A percentile compares a stretch with the other conserved stretches of the same genome.
Evolutionary conservation across 2,888 invertebrate species (phyloP).

Genomic region (Lasioglossum malachurum): DNA sequence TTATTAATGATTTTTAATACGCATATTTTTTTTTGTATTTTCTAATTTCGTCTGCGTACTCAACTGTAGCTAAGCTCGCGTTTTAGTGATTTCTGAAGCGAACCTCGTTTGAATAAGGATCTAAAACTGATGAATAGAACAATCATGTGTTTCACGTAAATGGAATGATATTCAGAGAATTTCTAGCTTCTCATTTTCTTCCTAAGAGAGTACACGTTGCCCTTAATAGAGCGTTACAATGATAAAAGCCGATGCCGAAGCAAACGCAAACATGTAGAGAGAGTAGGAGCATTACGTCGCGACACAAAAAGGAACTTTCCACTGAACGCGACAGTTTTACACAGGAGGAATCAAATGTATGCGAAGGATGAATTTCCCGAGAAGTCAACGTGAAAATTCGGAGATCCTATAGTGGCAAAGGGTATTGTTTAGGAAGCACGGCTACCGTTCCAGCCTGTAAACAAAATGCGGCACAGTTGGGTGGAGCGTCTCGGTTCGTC

Average conservation of each 20-base stretch:
- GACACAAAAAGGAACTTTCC: neutral
- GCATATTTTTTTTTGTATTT: neutral
- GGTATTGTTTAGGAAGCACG: neutral
- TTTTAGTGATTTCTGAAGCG: no score
- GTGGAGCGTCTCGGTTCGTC: constrained; percentile 22
- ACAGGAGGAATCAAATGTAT: neutral
- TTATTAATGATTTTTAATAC: neutral
- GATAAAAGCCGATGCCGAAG: neutral
- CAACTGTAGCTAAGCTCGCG: no score
- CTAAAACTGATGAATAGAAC: no score
- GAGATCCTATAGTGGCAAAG: neutral
- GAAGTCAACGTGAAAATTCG: neutral
- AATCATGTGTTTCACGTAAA: no score
- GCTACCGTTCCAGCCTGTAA: constrained; percentile 32
- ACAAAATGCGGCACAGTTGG: constrained; percentile 36
- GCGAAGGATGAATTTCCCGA: neutral
- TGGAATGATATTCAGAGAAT: no score
- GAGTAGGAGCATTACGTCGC: neutral
- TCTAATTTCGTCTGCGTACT: no score
- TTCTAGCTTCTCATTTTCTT: neutral
- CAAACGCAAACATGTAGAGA: neutral
- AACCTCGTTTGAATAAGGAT: no score
- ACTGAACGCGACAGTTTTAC: neutral
- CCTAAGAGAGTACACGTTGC: neutral
- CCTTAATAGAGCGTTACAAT: neutral